Conservation (phyloP, 1,140 invertebrate genomes). For the Cotesia vestalis region DNA sequence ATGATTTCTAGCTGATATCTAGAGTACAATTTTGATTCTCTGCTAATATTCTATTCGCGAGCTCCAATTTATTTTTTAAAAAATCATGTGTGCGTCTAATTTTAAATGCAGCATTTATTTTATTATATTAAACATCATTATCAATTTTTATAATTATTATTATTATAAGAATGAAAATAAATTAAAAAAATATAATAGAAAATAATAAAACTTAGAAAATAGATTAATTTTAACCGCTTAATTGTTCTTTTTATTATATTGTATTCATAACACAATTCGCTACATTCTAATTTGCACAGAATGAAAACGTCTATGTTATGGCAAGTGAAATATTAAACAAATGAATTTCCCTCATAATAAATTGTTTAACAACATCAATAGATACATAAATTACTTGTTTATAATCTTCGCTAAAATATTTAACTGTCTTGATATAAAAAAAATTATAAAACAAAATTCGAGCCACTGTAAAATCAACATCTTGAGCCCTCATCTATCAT, state of each 20-base stretch:
- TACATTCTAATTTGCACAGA: conserved; percentile 4
- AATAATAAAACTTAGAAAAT: not conserved
- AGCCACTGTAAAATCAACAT: not conserved
- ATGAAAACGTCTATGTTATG: not conserved
- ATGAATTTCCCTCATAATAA: conserved; percentile 23
- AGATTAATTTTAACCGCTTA: not conserved
- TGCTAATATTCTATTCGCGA: not conserved
- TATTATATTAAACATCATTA: too few relatives aligned
- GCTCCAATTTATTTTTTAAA: not conserved
- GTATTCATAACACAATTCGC: not conserved
- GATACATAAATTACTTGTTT: conserved; percentile 26
- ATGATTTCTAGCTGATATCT: not conserved
- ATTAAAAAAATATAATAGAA: too few relatives aligned
- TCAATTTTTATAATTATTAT: too few relatives aligned
- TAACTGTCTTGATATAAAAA: too few relatives aligned
- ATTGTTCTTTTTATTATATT: not conserved
- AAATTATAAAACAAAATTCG: too few relatives aligned
- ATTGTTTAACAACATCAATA: conserved; percentile 24
- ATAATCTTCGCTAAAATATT: not conserved
- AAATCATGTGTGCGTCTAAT: not conserved
- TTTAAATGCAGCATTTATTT: too few relatives aligned
- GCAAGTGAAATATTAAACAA: conserved; percentile 35
- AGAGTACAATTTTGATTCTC: conserved; percentile 8
- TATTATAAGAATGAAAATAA: too few relatives aligned
- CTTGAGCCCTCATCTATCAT: conserved; percentile 2